phyloP scores from a whole-genome alignment of 2,113 vertebrate species.

The Takifugu flavidus region DNA sequence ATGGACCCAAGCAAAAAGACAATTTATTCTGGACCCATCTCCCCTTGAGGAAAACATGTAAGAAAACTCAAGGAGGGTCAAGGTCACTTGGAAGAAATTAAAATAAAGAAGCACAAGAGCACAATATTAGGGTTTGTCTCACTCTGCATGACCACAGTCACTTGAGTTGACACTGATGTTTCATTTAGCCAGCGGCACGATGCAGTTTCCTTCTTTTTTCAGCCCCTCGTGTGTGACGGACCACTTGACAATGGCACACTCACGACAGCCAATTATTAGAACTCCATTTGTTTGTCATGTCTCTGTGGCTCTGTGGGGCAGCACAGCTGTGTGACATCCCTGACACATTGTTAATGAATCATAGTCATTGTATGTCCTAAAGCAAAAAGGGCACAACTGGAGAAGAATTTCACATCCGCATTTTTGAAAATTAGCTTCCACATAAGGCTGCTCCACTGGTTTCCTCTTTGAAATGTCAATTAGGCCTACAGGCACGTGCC shows the following conservation, averaged over 20 bases:
- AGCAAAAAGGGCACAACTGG: too few relatives aligned
- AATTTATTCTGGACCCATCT: too few relatives aligned
- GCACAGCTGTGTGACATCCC: slow-evolving; percentile 39
- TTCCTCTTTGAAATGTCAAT: too few relatives aligned
- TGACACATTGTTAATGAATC: slow-evolving; percentile 25
- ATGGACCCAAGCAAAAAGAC: too few relatives aligned
- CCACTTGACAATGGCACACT: slow-evolving; percentile 20
- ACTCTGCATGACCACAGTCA: slow-evolving; percentile 2
- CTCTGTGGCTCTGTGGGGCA: slow-evolving; percentile 18
- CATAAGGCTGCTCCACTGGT: too few relatives aligned
- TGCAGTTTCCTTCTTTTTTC: slow-evolving; percentile 1
- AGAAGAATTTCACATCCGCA: too few relatives aligned
- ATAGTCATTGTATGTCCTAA: slow-evolving; percentile 23
- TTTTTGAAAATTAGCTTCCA: too few relatives aligned
- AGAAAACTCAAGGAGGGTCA: not conserved
- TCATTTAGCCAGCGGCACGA: slow-evolving; percentile 16
- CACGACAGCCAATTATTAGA: slow-evolving; percentile 31
- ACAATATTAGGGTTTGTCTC: slow-evolving; percentile 10
- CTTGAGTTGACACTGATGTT: slow-evolving; percentile 10
- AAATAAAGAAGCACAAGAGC: not conserved
- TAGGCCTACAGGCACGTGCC: too few relatives aligned
- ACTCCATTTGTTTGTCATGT: slow-evolving; percentile 43
- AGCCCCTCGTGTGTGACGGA: slow-evolving; percentile 18
- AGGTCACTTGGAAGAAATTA: not conserved
- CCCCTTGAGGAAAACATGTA: too few relatives aligned